A percentile compares a stretch with the other conserved stretches of the same genome.
These are phyloP conservation scores for Agrotis exclamationis DNA, from an alignment of 2,888 invertebrate genomes.

Conservation along the genomic window DNA sequence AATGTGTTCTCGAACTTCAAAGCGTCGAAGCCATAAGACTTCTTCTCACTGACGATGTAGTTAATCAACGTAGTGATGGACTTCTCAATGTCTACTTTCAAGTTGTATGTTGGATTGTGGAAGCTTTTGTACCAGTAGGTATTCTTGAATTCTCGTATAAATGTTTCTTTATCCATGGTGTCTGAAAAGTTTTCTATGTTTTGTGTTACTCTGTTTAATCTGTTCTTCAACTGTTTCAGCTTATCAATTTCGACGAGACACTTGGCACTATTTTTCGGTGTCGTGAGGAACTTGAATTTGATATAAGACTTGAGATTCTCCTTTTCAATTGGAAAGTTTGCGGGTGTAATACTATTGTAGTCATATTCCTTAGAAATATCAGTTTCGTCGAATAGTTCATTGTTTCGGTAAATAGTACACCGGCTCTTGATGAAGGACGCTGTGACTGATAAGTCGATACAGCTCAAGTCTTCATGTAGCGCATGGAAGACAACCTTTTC, in stretches of 20 bases:
- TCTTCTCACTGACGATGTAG: slow-evolving; percentile 71
- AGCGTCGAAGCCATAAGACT: slow-evolving; percentile 73
- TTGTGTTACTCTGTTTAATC: slow-evolving; percentile 9
- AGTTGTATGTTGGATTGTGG: slow-evolving; percentile 15
- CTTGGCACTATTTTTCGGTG: slow-evolving; percentile 47
- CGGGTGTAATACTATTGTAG: slow-evolving; percentile 66
- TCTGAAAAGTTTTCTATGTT: slow-evolving; percentile 15
- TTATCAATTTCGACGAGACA: slow-evolving; percentile 63
- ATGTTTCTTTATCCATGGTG: slow-evolving; percentile 16
- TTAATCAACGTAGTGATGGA: slow-evolving; percentile 73
- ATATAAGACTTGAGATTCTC: slow-evolving; percentile 72
- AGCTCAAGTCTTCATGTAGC: slow-evolving; percentile 6
- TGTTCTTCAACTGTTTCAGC: slow-evolving; percentile 34
- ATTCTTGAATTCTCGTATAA: slow-evolving; percentile 43
- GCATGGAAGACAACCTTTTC: slow-evolving; percentile 37
- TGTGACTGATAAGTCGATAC: slow-evolving; percentile 44
- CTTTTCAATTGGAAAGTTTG: slow-evolving; percentile 68
- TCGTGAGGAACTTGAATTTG: slow-evolving; percentile 69
- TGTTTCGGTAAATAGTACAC: slow-evolving; percentile 65
- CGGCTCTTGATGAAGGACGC: slow-evolving; percentile 61
- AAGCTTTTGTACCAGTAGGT: slow-evolving; percentile 68
- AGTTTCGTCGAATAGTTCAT: slow-evolving; percentile 50
- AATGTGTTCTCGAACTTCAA: slow-evolving; percentile 69
- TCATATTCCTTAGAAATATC: slow-evolving; percentile 70
- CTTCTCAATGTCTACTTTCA: slow-evolving; percentile 70